Evolutionary conservation across 1,140 invertebrate genomes (phyloP).

Genomic region (Heterodera schachtii): DNA sequence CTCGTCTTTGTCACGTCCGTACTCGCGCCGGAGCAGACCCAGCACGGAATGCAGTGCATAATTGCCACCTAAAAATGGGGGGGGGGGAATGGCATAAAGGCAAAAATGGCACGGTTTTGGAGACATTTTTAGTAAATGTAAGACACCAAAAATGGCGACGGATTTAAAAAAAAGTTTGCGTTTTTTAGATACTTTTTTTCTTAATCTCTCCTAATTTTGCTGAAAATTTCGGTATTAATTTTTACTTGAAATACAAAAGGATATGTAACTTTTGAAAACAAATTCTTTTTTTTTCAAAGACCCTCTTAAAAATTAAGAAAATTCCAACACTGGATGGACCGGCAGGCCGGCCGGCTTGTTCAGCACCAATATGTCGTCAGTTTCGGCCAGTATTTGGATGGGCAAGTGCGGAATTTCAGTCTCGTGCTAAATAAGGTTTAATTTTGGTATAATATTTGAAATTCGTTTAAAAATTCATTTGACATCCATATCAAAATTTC

Average conservation of each 20-base stretch:
- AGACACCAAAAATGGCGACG: too few relatives aligned
- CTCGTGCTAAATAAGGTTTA: constrained; percentile 34
- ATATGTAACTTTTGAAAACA: too few relatives aligned
- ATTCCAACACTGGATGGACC: constrained; percentile 76
- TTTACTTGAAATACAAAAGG: too few relatives aligned
- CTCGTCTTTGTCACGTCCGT: constrained; percentile 43
- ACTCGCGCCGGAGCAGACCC: constrained; percentile 46
- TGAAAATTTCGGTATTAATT: too few relatives aligned
- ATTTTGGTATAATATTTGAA: too few relatives aligned
- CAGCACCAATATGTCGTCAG: constrained; percentile 95
- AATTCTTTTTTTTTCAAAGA: too few relatives aligned
- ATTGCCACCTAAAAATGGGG: constrained; percentile 49
- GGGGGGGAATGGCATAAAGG: neutral
- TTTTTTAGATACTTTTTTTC: too few relatives aligned
- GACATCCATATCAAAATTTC: too few relatives aligned
- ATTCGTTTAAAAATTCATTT: too few relatives aligned
- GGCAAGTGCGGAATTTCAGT: constrained; percentile 31
- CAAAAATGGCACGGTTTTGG: neutral
- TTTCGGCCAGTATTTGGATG: constrained; percentile 82
- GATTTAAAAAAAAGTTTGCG: too few relatives aligned
- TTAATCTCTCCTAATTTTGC: too few relatives aligned
- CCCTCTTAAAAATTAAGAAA: neutral
- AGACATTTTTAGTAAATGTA: too few relatives aligned
- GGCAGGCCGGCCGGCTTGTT: constrained; percentile 99
- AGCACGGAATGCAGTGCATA: constrained; percentile 58